A percentile compares a stretch with the other conserved stretches of the same genome.
These are phyloP conservation scores for Drosophila nebulosa DNA, from an alignment of 1,140 invertebrate genomes.

Conservation along the genomic window DNA sequence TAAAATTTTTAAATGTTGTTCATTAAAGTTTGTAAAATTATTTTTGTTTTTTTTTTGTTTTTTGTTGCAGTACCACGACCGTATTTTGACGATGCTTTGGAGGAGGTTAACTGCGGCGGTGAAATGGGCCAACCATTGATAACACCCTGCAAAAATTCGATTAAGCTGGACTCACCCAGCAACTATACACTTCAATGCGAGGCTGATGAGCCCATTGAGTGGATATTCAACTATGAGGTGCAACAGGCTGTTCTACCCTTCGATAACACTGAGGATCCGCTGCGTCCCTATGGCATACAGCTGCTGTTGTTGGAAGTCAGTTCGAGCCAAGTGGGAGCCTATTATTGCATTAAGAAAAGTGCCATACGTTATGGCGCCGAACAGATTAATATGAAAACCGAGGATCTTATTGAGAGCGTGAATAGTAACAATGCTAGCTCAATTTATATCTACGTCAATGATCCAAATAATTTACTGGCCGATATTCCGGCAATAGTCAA, in stretches of 20 bases:
- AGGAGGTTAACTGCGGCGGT: conserved; percentile 42
- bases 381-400: conserved; percentile 55
- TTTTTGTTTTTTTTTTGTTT: not conserved
- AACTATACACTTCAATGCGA: conserved; percentile 82
- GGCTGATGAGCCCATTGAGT: conserved; percentile 81
- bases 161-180: conserved; percentile 81
- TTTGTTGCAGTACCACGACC: conserved; percentile 50
- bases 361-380: not conserved
- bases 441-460: conserved; percentile 86
- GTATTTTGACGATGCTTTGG: conserved; percentile 5
- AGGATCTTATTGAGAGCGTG: conserved; percentile 70
- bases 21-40: not conserved
- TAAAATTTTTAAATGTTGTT: no score
- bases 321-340: conserved; percentile 83
- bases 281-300: conserved; percentile 76
- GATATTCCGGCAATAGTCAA: conserved; percentile 75
- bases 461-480: conserved; percentile 83
- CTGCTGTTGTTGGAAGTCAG: conserved; percentile 81
- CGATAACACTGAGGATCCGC: conserved; percentile 57
- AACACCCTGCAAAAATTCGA: conserved; percentile 80
- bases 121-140: conserved; percentile 80
- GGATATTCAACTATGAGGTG: conserved; percentile 76
- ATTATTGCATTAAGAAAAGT: conserved; percentile 82
- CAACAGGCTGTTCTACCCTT: not conserved
- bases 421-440: conserved; percentile 81